A percentile compares a stretch with the other conserved stretches of the same genome.
Conservation (phyloP, 2,113 vertebrate species). For the Nipponia nippon region DNA sequence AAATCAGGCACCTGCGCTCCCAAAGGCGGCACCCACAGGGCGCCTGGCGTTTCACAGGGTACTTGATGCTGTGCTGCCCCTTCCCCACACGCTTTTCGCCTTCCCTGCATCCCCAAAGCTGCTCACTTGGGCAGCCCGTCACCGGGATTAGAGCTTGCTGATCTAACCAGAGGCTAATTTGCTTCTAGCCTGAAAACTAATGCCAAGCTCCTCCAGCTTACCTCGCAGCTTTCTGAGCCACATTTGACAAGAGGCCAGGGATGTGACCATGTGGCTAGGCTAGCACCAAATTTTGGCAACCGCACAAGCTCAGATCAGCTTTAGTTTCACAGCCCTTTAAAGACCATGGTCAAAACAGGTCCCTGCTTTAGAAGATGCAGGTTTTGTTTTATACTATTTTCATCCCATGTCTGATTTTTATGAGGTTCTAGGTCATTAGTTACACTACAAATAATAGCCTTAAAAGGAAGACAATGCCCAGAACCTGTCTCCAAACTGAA, state of each 20-base stretch:
- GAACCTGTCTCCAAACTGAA: not conserved
- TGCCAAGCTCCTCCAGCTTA: not conserved
- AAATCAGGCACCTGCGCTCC: not conserved
- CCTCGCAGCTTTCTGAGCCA: not conserved
- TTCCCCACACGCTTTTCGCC: accelerated
- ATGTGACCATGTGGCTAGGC: not conserved
- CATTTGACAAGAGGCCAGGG: not conserved
- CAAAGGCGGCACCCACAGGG: not conserved
- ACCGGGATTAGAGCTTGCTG: not conserved
- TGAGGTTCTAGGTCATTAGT: not conserved
- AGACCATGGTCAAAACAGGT: not conserved
- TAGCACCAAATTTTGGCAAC: not conserved
- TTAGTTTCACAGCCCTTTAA: not conserved
- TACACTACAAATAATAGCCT: not conserved
- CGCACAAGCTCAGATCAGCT: not conserved
- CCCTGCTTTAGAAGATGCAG: not conserved
- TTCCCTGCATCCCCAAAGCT: not conserved
- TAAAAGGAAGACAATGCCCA: not conserved
- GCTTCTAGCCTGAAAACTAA: not conserved
- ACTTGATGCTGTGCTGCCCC: no score
- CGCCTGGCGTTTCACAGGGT: accelerated
- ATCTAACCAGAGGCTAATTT: not conserved
- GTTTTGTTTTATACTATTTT: not conserved
- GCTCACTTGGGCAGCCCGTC: not conserved
- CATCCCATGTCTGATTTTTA: not conserved